Conservation (phyloP, 2,888 invertebrate genomes). For the Eurois occulta region DNA sequence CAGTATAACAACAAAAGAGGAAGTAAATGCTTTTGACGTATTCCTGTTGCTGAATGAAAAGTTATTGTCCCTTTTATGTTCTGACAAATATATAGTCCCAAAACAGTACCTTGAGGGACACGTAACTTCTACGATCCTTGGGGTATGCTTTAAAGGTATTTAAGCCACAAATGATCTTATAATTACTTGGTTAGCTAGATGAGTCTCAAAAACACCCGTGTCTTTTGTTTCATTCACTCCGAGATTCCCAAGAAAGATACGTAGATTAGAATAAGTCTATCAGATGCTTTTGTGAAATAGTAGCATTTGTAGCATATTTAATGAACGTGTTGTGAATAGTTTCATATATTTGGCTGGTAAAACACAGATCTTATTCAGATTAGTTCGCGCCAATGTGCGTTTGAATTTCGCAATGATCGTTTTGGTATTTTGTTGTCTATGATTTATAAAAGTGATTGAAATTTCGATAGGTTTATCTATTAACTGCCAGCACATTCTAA, state of each 20-base stretch:
- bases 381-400: slow-evolving; percentile 23
- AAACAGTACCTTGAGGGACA: slow-evolving; percentile 19
- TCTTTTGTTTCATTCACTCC: slow-evolving; percentile 23
- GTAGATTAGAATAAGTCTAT: slow-evolving; percentile 45
- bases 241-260: slow-evolving; percentile 37
- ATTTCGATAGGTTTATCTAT: not conserved
- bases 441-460: slow-evolving; percentile 7
- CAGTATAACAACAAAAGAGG: not conserved
- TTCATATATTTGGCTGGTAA: slow-evolving; percentile 31
- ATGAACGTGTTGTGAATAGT: slow-evolving; percentile 48
- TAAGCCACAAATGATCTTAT: not conserved
- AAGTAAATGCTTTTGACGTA: slow-evolving; percentile 2
- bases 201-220: slow-evolving; percentile 15
- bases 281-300: slow-evolving; percentile 44
- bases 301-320: slow-evolving; percentile 49
- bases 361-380: slow-evolving; percentile 50
- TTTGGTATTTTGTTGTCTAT: slow-evolving; percentile 5
- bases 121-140: not conserved
- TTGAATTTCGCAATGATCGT: slow-evolving; percentile 25
- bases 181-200: not conserved
- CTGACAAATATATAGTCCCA: not conserved
- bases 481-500: not conserved
- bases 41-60: slow-evolving; percentile 15
- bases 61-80: not conserved
- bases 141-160: not conserved